Conservation (phyloP, 2,113 vertebrate genomes). For the Anhinga rufa region DNA sequence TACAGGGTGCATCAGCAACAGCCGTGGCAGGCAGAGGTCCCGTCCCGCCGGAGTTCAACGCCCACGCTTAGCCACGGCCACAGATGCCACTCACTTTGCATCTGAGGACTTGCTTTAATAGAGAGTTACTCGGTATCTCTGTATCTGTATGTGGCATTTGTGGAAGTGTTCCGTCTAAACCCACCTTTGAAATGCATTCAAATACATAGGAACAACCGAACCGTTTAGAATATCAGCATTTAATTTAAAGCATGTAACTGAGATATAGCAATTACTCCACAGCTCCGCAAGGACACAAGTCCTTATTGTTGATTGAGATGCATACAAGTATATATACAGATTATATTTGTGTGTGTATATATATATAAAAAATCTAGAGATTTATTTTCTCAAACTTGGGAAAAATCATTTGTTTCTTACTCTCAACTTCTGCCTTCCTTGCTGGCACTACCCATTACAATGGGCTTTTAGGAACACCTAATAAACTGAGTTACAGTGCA, state of each 20-base stretch:
- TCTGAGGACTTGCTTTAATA: background rate
- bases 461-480: background rate
- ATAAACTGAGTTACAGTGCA: background rate
- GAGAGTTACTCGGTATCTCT: background rate
- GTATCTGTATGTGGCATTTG: background rate
- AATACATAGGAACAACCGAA: background rate
- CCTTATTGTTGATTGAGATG: background rate
- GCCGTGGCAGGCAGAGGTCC: background rate
- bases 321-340: background rate
- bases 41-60: background rate
- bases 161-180: background rate
- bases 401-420: background rate
- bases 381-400: background rate
- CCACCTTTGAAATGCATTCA: background rate
- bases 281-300: background rate
- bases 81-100: background rate
- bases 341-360: too few relatives aligned
- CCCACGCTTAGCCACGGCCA: fast-evolving
- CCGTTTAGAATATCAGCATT: background rate
- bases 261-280: background rate
- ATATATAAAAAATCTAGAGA: background rate
- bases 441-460: background rate
- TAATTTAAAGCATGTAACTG: background rate
- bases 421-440: background rate
- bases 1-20: background rate